Evolutionary conservation across 2,888 invertebrate genomes (phyloP), one percentile per base, ranked within the genome.

Genomic region (Anthoptus insignis): DNA sequence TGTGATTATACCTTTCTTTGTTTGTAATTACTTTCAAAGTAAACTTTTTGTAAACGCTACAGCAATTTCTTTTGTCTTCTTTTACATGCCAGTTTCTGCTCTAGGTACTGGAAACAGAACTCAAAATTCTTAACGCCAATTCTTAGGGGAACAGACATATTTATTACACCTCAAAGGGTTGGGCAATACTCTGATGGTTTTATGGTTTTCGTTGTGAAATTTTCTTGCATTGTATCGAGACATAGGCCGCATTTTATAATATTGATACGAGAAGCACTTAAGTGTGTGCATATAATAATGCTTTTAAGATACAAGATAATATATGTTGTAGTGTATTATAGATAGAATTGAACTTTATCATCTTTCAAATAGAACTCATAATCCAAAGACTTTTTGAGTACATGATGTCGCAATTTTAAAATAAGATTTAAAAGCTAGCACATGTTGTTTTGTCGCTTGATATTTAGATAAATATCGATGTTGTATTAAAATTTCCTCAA

Each of bases 141-240:
- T 49, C 58, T 68, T 71, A 65, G 69, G 71, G 74, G 73, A 80
- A 84, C 83, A 83, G 83, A 74, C 76, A 82, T 83, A 88, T 90
- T 89, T 90, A 91, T 89, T 85, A 74, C 86, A 88, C 88, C 86
- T 89, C 81, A 91, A 91, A 91, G 92, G 91, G 90, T 91, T 91
- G 85, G 74, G 82, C 81, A 86, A 86, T 82, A 80, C 81, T 73
- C 75, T 83, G 84, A 91, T 89, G 86, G 88, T 86, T 91, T 91
- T 91, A 92, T 91, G 89, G 86, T 81, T 80, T 80, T 81, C 81
- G 82, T 90, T 89, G 87, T 86, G 89, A 89, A 91, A 89, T 91
- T 90, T 90, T 86, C 87, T 82, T 79, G 80, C 79, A 87, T 89
- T 91, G 87, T 89, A 71, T 66, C 64, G 67, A 66, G 70, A 74